phyloP scores from a whole-genome alignment of 2,113 vertebrate species.

The Mustela nigripes region DNA sequence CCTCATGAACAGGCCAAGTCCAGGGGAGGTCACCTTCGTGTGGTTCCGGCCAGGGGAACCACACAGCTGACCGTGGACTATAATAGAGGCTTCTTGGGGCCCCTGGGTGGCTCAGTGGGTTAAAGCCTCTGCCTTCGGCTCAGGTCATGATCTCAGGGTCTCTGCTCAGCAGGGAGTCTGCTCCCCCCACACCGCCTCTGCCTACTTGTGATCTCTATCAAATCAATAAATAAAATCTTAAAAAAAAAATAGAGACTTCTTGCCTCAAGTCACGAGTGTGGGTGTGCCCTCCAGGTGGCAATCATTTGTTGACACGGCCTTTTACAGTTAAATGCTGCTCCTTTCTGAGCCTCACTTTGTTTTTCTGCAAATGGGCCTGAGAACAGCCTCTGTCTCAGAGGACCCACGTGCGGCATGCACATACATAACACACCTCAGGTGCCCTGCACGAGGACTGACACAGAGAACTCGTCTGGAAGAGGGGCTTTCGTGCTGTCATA shows the following conservation, averaged over 20 bases:
- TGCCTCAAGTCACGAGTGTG: no score
- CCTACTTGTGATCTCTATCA: no score
- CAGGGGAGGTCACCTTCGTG: neutral
- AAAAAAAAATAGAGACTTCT: no score
- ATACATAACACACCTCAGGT: rapidly evolving
- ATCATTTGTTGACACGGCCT: neutral
- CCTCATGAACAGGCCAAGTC: neutral
- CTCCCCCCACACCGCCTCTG: no score
- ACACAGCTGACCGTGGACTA: rapidly evolving
- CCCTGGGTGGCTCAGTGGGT: no score
- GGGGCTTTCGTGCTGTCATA: rapidly evolving
- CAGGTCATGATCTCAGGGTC: no score
- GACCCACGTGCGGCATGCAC: rapidly evolving
- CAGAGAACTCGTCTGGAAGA: rapidly evolving
- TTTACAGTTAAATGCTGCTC: neutral
- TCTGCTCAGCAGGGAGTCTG: no score
- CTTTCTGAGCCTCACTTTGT: neutral
- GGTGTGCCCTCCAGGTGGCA: neutral
- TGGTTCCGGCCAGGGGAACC: neutral
- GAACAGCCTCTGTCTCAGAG: neutral
- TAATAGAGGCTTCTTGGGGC: rapidly evolving
- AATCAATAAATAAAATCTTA: no score
- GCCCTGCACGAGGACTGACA: rapidly evolving
- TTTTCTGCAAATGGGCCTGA: neutral
- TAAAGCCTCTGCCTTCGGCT: no score